phyloP scores from a whole-genome alignment of 2,888 invertebrate species.

The Lasioglossum villosulum region DNA sequence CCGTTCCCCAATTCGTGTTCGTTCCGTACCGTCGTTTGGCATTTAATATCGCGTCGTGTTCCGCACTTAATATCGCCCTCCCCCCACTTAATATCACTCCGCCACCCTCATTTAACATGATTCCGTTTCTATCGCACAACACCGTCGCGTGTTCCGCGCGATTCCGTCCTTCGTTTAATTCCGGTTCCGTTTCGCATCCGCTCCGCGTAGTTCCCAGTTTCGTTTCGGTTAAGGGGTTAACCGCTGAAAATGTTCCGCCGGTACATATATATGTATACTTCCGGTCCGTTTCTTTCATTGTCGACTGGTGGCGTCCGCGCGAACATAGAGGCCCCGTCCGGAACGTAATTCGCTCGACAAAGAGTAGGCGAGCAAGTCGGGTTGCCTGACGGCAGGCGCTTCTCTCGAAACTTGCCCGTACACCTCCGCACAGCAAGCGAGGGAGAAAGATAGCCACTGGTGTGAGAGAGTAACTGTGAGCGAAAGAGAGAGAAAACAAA shows the following conservation, averaged over 20 bases:
- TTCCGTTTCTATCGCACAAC: background rate
- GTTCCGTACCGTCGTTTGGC: background rate
- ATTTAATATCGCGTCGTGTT: background rate
- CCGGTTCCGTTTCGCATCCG: background rate
- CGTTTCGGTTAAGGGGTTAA: slow-evolving; percentile 9
- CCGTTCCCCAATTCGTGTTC: background rate
- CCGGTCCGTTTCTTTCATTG: slow-evolving; percentile 61
- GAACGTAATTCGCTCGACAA: slow-evolving; percentile 55
- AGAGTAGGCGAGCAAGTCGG: slow-evolving; percentile 24
- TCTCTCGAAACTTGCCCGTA: slow-evolving; percentile 38
- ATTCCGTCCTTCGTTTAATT: background rate
- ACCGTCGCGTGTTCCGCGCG: background rate
- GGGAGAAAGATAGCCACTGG: background rate
- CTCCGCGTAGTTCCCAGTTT: background rate
- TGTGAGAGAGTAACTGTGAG: no score
- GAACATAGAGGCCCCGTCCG: slow-evolving; percentile 40
- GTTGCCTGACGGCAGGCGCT: slow-evolving; percentile 16
- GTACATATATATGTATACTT: slow-evolving; percentile 30
- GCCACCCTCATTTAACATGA: background rate
- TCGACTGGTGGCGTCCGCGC: slow-evolving; percentile 43
- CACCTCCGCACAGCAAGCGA: background rate
- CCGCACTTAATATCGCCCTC: background rate
- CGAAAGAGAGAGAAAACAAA: background rate
- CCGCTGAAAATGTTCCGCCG: slow-evolving; percentile 7
- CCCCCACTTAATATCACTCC: background rate